Conservation (phyloP, 2,797 vertebrate genomes). For the Artibeus jamaicensis region DNA sequence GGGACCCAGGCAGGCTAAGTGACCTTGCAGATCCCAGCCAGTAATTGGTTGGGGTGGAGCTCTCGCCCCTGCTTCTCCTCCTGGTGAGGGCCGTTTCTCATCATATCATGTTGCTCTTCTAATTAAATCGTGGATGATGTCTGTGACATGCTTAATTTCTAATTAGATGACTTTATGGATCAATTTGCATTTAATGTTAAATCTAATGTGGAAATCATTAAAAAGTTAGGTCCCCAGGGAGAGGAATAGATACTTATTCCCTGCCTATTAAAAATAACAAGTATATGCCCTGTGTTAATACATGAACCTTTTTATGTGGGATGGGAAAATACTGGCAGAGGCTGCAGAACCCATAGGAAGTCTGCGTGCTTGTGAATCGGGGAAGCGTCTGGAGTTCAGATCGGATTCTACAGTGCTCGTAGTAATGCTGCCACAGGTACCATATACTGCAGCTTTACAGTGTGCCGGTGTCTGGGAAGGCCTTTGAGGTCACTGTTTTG, state of each 20-base stretch:
- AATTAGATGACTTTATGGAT: conserved; percentile 59
- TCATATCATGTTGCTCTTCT: conserved; percentile 21
- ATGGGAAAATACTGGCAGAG: not conserved
- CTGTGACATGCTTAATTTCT: conserved; percentile 58
- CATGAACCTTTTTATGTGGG: not conserved
- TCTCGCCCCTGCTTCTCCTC: not conserved
- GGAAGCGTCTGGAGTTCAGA: not conserved
- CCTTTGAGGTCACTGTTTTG: not conserved
- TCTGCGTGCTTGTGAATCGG: not conserved
- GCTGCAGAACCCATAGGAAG: not conserved
- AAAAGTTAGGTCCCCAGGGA: conserved; percentile 51
- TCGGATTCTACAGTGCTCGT: not conserved
- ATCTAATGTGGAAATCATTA: conserved; percentile 65
- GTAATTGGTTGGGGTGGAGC: not conserved
- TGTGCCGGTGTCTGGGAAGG: not conserved
- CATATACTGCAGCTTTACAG: not conserved
- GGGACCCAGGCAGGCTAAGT: not conserved
- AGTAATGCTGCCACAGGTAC: not conserved
- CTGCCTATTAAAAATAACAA: conserved; percentile 61
- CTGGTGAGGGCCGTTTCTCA: not conserved
- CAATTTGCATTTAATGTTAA: conserved; percentile 71
- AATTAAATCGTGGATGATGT: conserved; percentile 44
- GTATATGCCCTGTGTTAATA: not conserved
- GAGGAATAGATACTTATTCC: conserved; percentile 49
- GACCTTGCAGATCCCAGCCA: not conserved